These are phyloP conservation scores for Mus spicilegus DNA, from an alignment of 2,113 vertebrate species.

Conservation along the genomic window DNA sequence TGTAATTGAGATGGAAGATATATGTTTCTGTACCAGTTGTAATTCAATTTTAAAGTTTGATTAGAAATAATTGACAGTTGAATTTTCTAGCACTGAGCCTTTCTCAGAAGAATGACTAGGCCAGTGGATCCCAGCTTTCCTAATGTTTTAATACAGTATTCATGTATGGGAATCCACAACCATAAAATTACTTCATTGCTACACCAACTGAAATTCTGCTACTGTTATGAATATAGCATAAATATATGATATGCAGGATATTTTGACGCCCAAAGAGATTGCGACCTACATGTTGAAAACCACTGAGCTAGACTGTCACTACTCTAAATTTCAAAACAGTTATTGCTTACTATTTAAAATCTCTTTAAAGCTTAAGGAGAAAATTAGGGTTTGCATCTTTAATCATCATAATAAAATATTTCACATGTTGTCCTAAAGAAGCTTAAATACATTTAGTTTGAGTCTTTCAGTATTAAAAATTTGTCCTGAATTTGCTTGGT, in stretches of 20 bases:
- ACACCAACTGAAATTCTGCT: neutral
- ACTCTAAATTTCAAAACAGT: slow-evolving; percentile 31
- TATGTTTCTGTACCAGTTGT: neutral
- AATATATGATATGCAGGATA: neutral
- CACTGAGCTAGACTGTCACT: neutral
- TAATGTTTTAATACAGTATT: neutral
- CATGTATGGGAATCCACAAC: neutral
- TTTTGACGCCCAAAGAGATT: neutral
- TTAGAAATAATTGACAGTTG: neutral
- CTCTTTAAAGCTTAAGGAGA: slow-evolving; percentile 16
- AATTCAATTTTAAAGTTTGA: slow-evolving; percentile 22
- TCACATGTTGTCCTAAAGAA: neutral
- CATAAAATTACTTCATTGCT: neutral
- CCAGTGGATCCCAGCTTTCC: neutral
- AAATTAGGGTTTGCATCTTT: neutral
- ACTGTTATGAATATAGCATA: neutral
- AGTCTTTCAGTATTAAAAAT: neutral
- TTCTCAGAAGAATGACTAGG: neutral
- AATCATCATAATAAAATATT: neutral
- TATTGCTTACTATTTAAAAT: slow-evolving; percentile 27
- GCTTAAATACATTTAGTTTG: neutral
- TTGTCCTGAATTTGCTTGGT: slow-evolving; percentile 12
- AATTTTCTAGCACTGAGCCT: neutral
- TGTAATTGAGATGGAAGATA: neutral
- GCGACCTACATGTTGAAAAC: neutral